phyloP scores from a whole-genome alignment of 2,797 vertebrate species.

The Arrhamphus sclerolepis region DNA sequence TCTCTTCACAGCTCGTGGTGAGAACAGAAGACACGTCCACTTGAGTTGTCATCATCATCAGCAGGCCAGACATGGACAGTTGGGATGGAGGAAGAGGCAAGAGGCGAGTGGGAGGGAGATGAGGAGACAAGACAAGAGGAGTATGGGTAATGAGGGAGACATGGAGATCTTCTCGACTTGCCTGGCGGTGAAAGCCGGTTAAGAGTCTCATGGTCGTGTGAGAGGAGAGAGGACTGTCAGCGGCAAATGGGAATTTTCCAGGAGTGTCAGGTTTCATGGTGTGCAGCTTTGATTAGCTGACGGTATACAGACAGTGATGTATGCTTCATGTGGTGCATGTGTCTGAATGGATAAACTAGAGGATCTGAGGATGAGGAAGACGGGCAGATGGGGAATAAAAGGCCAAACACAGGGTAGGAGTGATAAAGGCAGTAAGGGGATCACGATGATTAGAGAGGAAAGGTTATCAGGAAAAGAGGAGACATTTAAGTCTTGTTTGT shows the following conservation, averaged over 20 bases:
- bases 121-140: slow-evolving; percentile 47
- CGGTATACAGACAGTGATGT: slow-evolving; percentile 10
- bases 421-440: not conserved
- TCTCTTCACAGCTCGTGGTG: slow-evolving; percentile 72
- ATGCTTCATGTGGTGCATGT: slow-evolving; percentile 1
- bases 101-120: slow-evolving; percentile 33
- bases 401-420: slow-evolving; percentile 29
- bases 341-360: slow-evolving; percentile 33
- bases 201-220: slow-evolving; percentile 20
- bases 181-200: slow-evolving; percentile 40
- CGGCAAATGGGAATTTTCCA: slow-evolving; percentile 46
- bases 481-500: slow-evolving; percentile 52
- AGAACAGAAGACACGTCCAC: slow-evolving; percentile 74
- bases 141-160: slow-evolving; percentile 64
- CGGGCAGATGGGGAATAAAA: slow-evolving; percentile 6
- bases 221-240: slow-evolving; percentile 32
- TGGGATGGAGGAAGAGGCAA: slow-evolving; percentile 51
- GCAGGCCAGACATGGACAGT: slow-evolving; percentile 60
- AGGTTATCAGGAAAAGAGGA: slow-evolving; percentile 29
- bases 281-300: slow-evolving; percentile 35
- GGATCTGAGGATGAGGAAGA: slow-evolving; percentile 10
- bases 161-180: slow-evolving; percentile 51
- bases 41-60: slow-evolving; percentile 71
- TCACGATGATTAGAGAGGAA: slow-evolving; percentile 39
- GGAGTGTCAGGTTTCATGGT: slow-evolving; percentile 36